Percentiles rank a stretch among this genome's conserved stretches.
Conservation (phyloP, 2,888 invertebrate species). For the Gisinianus flammeolus region DNA sequence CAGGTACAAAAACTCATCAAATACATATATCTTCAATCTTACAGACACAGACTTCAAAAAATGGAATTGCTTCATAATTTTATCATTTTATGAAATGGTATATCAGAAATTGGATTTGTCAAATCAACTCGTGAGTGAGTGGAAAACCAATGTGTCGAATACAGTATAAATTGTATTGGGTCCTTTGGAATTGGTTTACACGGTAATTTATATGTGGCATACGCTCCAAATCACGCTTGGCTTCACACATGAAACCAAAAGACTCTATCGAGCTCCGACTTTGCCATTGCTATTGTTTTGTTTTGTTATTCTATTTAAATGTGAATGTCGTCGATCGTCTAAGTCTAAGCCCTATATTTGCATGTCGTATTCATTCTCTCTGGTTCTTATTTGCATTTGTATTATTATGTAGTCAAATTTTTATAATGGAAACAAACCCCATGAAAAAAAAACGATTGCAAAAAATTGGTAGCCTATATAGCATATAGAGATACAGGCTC, state of each 20-base stretch:
- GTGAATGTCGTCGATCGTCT: background rate
- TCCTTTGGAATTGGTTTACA: conserved; percentile 22
- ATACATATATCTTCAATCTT: background rate
- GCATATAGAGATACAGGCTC: background rate
- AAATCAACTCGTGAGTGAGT: too few species aligned
- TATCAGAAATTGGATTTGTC: too few species aligned
- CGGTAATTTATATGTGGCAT: conserved; percentile 26
- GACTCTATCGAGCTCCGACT: background rate
- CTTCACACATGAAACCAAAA: conserved; percentile 23
- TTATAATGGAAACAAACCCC: background rate
- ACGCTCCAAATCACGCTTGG: conserved; percentile 29
- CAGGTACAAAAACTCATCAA: conserved; percentile 63
- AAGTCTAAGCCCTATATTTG: background rate
- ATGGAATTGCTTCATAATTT: too few species aligned
- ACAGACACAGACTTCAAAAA: too few species aligned
- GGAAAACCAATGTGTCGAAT: too few species aligned
- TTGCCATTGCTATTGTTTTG: background rate
- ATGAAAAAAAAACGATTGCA: background rate
- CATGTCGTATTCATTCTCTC: background rate
- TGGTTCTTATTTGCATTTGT: background rate
- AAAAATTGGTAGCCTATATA: too few species aligned
- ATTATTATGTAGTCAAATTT: background rate
- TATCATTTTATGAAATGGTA: too few species aligned
- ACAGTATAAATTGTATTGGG: background rate
- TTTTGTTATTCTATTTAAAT: background rate